phyloP scores from a whole-genome alignment of 2,797 vertebrate genomes.

The Neosalanx taihuensis region DNA sequence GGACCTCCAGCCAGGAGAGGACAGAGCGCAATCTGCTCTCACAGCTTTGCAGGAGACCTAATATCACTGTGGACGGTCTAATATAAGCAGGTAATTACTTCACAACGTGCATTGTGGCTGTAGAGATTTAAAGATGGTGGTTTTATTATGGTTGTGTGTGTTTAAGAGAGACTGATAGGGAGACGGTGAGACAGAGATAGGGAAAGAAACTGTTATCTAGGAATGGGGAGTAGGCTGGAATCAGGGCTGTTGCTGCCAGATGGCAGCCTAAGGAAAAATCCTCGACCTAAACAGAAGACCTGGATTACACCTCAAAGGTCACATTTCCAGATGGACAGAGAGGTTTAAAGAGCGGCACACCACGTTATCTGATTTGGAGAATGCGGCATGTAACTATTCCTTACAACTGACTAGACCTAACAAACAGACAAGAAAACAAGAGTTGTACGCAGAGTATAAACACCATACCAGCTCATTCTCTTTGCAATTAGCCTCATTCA shows the following conservation, averaged over 20 bases:
- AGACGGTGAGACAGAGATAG: conserved; percentile 2
- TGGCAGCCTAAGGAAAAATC: conserved; percentile 63
- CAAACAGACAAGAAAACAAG: background rate
- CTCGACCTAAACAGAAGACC: conserved; percentile 58
- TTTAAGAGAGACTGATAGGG: conserved; percentile 13
- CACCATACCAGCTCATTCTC: background rate
- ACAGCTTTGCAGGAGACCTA: background rate
- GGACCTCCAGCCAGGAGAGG: background rate
- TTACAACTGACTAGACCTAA: background rate
- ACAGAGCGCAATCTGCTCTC: background rate
- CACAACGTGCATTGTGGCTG: background rate
- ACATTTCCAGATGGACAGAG: conserved; percentile 20
- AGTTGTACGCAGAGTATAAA: background rate
- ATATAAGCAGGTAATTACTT: background rate
- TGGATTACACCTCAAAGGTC: conserved; percentile 53
- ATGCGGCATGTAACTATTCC: background rate
- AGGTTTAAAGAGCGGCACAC: no score
- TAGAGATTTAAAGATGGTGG: background rate
- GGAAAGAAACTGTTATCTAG: no score
- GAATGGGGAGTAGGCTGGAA: conserved; percentile 20
- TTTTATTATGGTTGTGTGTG: background rate
- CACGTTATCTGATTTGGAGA: no score
- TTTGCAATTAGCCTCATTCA: background rate
- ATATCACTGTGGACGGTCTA: background rate
- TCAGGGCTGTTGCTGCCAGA: conserved; percentile 53